Conservation (phyloP, 2,888 invertebrate genomes). For the Ommatoiulus sabulosus region DNA sequence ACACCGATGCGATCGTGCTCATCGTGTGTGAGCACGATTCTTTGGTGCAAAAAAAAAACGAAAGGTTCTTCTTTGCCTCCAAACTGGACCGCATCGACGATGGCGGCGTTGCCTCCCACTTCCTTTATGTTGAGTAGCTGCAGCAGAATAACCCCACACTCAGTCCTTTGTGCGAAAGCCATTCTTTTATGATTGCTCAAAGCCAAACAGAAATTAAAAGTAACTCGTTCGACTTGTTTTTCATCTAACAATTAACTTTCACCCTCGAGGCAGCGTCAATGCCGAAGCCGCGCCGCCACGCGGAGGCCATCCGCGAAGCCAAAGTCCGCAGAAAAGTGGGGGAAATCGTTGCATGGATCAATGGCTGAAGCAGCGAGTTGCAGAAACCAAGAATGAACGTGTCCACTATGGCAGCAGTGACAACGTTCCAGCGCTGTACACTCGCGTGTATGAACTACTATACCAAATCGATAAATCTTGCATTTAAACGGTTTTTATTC, state of each 20-base stretch:
- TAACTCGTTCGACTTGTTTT: conserved; percentile 43
- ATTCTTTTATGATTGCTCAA: background rate
- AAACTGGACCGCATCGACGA: background rate
- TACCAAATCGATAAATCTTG: too few species aligned
- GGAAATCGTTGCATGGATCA: conserved; percentile 21
- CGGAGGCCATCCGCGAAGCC: background rate
- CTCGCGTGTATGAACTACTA: too few species aligned
- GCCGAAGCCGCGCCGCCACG: background rate
- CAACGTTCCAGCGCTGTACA: background rate
- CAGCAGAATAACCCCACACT: background rate
- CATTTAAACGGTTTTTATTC: background rate
- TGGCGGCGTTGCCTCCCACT: background rate
- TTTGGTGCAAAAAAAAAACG: background rate
- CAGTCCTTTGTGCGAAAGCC: conserved; percentile 20
- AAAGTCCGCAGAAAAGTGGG: background rate
- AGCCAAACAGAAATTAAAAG: conserved; percentile 24
- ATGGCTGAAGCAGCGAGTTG: background rate
- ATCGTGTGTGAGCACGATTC: background rate
- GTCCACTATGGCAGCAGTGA: background rate
- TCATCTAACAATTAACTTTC: conserved; percentile 36
- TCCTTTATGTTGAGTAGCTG: background rate
- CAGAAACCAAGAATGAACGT: background rate
- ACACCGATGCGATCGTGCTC: background rate
- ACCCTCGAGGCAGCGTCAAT: background rate
- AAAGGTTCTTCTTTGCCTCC: background rate